phyloP scores from a whole-genome alignment of 2,888 invertebrate species.

The Seira sanloemensis region DNA sequence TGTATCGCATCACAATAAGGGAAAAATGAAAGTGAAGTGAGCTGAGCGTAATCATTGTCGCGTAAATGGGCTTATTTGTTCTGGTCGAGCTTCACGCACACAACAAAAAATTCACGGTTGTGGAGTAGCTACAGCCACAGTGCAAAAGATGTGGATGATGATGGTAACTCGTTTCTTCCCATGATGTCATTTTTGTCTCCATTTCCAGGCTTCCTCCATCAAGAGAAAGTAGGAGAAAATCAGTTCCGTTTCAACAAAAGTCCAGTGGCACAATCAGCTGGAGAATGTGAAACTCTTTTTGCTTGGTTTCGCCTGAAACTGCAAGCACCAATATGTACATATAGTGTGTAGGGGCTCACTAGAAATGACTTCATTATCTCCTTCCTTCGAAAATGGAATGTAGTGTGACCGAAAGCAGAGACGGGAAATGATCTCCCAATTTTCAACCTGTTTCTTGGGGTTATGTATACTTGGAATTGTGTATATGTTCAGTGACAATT shows the following conservation, averaged over 20 bases:
- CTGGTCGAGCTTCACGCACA: background rate
- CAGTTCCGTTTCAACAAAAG: background rate
- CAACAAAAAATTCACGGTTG: no score
- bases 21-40: background rate
- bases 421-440: background rate
- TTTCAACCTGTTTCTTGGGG: background rate
- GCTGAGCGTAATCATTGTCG: background rate
- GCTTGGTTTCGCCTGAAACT: no score
- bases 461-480: no score
- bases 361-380: conserved; percentile 42
- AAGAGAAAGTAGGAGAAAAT: no score
- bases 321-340: no score
- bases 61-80: background rate
- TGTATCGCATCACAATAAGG: no score
- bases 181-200: background rate
- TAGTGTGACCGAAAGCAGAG: background rate
- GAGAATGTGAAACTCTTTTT: background rate
- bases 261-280: background rate
- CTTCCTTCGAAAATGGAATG: background rate
- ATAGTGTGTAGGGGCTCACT: conserved; percentile 11
- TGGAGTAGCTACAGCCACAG: no score
- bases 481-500: background rate
- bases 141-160: no score
- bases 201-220: background rate
- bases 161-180: no score